Evolutionary conservation across 2,797 vertebrate species (phyloP), one percentile per base, ranked within the genome.

Genomic region (Phrynocephalus guinanensis): DNA sequence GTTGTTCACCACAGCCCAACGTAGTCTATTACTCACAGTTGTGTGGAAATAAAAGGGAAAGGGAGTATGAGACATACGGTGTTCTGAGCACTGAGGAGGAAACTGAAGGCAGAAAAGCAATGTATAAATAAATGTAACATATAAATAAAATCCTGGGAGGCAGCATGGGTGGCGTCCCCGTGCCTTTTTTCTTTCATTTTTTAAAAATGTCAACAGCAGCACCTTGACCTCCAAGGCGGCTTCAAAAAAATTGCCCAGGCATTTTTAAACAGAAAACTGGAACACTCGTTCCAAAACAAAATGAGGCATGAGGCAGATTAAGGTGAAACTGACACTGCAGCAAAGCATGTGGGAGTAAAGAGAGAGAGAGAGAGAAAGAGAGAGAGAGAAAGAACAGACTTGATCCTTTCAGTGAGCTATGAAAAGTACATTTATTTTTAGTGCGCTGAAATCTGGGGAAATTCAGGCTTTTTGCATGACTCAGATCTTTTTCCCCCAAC

Each of bases 401-500:
- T 38, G 3, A 44, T 26, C 48, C 33, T 48, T 76, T 76, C 20
- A 3, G 28, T 7, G 33, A 33, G n/a, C 30, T 79, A 33, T 30
- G n/a, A 79, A 63, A 48, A 10, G 38, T 48, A 76, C 73, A 48
- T 76, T 76, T 76, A 76, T 76, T 76, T 76, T 76, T 76, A 76
- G 38, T 76, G 44, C 30, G 24, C 50, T 30, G 15, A 70, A 50
- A 6, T 30, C 13, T 20, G 9, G 66, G 28, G n/a, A 44, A 8
- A 56, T 18, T 26, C 6, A 38, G 13, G 50, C 26, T 30, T 81
- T 44, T 63, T 20, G 18, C 44, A 9, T 48, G 6, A 70, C 44
- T 79, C 44, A 52, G 28, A 78, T 5, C 60, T 85, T 33, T 38
- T 79, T 33, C 28, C 10, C 48, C 63, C 13, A 24, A 18, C 52